These are phyloP conservation scores for Flexamia atlantica DNA, from an alignment of 2,888 invertebrate species.

Conservation along the genomic window DNA sequence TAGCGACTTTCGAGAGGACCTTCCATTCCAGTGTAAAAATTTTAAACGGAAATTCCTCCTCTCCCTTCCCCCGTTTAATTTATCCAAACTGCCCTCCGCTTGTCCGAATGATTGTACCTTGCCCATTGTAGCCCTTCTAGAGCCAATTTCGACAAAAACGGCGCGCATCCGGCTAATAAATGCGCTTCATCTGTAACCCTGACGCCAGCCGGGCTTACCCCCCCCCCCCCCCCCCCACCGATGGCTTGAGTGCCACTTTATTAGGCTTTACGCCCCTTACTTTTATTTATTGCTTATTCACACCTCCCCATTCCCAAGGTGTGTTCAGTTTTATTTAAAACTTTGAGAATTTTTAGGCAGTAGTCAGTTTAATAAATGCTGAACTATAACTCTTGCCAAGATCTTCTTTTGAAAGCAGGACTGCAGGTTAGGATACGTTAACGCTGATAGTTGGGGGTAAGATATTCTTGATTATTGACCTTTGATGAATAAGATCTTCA, in stretches of 20 bases:
- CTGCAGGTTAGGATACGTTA: too few relatives aligned
- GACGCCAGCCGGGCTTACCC: neutral
- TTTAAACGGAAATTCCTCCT: slow-evolving; percentile 45
- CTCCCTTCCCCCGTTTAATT: slow-evolving; percentile 57
- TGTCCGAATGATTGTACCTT: slow-evolving; percentile 60
- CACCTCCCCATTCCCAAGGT: slow-evolving; percentile 49
- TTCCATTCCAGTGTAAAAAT: slow-evolving; percentile 52
- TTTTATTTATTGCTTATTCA: slow-evolving; percentile 59
- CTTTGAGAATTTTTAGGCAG: neutral
- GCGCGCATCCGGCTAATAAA: slow-evolving; percentile 61
- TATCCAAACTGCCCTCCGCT: slow-evolving; percentile 59
- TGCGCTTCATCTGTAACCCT: slow-evolving; percentile 61
- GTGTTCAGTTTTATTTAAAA: slow-evolving; percentile 21
- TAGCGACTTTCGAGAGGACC: slow-evolving; percentile 18
- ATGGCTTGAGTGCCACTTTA: slow-evolving; percentile 38
- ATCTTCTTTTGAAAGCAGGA: too few relatives aligned
- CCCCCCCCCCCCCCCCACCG: slow-evolving; percentile 17
- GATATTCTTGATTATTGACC: too few relatives aligned
- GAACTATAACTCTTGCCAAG: neutral
- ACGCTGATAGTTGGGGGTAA: too few relatives aligned
- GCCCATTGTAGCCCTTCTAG: slow-evolving; percentile 42
- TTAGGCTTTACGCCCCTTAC: slow-evolving; percentile 54
- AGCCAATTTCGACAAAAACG: slow-evolving; percentile 59
- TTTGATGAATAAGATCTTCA: too few relatives aligned
- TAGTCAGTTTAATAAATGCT: neutral